Base-by-base conservation (phyloP, 1,140 invertebrate genomes). In the Anoplolepis gracilipes region DNA sequence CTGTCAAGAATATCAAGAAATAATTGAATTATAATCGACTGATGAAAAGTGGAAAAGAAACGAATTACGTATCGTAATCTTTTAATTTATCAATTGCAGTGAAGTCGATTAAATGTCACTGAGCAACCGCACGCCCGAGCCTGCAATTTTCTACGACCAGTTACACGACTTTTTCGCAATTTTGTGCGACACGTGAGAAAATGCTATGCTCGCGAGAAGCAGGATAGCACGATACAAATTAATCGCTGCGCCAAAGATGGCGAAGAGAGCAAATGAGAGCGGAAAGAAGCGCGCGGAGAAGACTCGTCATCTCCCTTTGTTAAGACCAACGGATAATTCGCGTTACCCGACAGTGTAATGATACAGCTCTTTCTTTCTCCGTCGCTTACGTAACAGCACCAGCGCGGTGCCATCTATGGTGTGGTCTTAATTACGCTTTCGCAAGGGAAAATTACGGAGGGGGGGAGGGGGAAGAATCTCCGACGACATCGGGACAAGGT, bases 341-440 rank as follows among this genome's bases (percentile, higher is more conserved):
- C 67, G 25, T 73, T 82, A 61, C 78, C 36, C 8, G 65, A 42
- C 65, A 59, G 8, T 16, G 28, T 72, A 72, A 81, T 59, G 53
- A 72, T 55, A 67, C 28, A 72, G 46, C 46, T 82, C 65, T 59
- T 28, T 59, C 53, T 72, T 72, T 73, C 53, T 25, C 49, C 13
- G 19, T 2, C 25, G 36, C 33, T 82, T 82, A 28, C 28, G 28
- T 46, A 82, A 82, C 25, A 49, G 6, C n/a, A 49, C 3, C n/a
- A 28, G 19, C 13, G 36, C 78, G 36, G 67, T 73, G 36, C 78
- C 78, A 73, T 82, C 36, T 82, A 82, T 53, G 53, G 67, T 49
- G 33, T 61, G 53, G 78, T 82, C 78, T 82, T 82, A 82, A 82
- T 82, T 82, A 72, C 67, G 53, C 67, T 82, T 82, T 82, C 78